Evolutionary conservation across 2,797 vertebrate genomes (phyloP), one percentile per base, ranked within the genome.

Genomic region (Chromis chromis): DNA sequence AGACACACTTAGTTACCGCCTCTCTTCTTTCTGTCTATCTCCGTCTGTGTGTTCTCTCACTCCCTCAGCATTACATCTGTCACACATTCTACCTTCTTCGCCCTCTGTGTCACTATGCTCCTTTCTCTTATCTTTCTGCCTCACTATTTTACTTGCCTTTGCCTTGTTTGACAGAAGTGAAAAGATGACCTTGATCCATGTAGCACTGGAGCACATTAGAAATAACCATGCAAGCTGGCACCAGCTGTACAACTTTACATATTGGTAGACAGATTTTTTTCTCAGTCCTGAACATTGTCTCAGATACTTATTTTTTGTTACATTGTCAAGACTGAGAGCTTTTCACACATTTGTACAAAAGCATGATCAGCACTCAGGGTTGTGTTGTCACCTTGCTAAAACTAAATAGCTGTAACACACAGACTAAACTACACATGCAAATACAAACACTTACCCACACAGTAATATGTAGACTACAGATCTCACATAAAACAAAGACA

Each of bases 1-100:
- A 92, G 88, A 69, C 54, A 67, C 61, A 28, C 39, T 53, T 19
- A 54, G 22, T 49, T 44, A 2, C 62, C 64, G 16, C 55, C 56
- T 61, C 49, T 61, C 14, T 52, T 2, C 13, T 11, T 63, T 58
- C 19, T 54, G 12, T 48, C 12, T 48, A 4, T 68, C 56, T 58
- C 1, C 48, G 13, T 62, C 10, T 61, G 10, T 69, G 53, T 17
- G 19, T 56, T 64, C 39, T 28, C 11, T 46, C 48, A 33, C 9
- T 27, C 6, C 72, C 33, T 61, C 19, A 14, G 50, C 10, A 6
- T 36, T 25, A 3, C 70, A 21, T 66, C 65, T 22, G 62, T 59
- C 55, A 64, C 67, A 72, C 70, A 22, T 1, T 11, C 58, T 44
- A 24, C 28, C 27, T 14, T 65, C 61, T 19, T 59, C 33, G 24